These are phyloP conservation scores for Semnopithecus entellus DNA, from an alignment of 2,113 vertebrate genomes.

Conservation along the genomic window DNA sequence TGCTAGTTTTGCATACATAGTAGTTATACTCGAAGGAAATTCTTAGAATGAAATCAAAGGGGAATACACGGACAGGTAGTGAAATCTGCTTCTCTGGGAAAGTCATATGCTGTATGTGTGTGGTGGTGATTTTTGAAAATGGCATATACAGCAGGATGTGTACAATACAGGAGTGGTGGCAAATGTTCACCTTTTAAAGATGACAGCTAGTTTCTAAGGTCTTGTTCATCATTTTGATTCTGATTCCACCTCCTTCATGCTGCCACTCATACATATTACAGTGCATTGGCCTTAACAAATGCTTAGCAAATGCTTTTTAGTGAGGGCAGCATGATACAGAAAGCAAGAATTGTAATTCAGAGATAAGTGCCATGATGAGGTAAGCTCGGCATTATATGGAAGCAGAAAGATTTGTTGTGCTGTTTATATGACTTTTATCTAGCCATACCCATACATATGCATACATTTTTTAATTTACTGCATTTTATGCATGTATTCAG, in stretches of 20 bases:
- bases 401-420: background rate
- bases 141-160: background rate
- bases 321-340: background rate
- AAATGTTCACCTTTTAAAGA: background rate
- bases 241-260: background rate
- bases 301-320: background rate
- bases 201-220: background rate
- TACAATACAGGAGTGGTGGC: background rate
- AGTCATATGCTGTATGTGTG: background rate
- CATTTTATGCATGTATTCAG: background rate
- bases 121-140: background rate
- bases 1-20: slow-evolving; percentile 26
- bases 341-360: background rate
- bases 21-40: background rate
- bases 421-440: background rate
- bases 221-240: background rate
- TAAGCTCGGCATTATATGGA: background rate
- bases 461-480: background rate
- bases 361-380: background rate
- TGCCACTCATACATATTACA: background rate
- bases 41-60: slow-evolving; percentile 28
- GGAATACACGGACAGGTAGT: background rate
- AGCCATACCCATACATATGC: background rate
- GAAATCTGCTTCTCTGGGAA: background rate
- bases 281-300: background rate